Evolutionary conservation across 2,797 vertebrate species (phyloP).

Genomic region (Saguinus oedipus): DNA sequence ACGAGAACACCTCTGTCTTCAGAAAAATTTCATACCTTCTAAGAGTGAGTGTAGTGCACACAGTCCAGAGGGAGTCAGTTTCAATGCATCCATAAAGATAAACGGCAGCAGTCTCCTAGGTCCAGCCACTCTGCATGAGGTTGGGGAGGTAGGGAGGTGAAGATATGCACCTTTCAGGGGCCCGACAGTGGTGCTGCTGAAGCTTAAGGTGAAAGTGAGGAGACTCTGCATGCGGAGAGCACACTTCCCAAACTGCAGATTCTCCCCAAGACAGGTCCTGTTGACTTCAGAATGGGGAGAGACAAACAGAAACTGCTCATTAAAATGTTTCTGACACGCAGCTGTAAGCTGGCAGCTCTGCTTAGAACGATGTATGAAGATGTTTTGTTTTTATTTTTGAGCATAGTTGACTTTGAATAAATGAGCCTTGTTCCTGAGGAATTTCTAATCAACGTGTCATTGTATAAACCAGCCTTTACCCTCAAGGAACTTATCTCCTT

Average conservation of each 20-base stretch:
- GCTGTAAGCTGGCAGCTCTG: background rate
- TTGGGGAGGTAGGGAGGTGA: fast-evolving
- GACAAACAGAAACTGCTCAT: fast-evolving
- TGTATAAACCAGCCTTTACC: background rate
- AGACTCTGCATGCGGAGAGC: fast-evolving
- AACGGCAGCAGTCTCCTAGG: background rate
- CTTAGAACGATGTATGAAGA: background rate
- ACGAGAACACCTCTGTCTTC: background rate
- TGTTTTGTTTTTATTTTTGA: conserved; percentile 32
- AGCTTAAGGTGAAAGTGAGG: background rate
- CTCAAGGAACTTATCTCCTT: background rate
- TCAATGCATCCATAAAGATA: background rate
- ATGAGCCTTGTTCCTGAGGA: background rate
- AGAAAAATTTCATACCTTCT: background rate
- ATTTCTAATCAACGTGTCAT: conserved; percentile 31
- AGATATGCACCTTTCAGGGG: fast-evolving
- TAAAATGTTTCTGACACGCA: background rate
- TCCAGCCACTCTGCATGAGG: background rate
- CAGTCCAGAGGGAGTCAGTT: background rate
- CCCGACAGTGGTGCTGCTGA: background rate
- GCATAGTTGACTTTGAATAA: conserved; percentile 41
- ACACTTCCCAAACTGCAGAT: too few species aligned
- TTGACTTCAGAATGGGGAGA: background rate
- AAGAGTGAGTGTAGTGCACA: too few species aligned
- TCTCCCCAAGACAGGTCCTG: fast-evolving